Evolutionary conservation across 2,113 vertebrate genomes (phyloP).

Genomic region (Pyxicephalus adspersus): DNA sequence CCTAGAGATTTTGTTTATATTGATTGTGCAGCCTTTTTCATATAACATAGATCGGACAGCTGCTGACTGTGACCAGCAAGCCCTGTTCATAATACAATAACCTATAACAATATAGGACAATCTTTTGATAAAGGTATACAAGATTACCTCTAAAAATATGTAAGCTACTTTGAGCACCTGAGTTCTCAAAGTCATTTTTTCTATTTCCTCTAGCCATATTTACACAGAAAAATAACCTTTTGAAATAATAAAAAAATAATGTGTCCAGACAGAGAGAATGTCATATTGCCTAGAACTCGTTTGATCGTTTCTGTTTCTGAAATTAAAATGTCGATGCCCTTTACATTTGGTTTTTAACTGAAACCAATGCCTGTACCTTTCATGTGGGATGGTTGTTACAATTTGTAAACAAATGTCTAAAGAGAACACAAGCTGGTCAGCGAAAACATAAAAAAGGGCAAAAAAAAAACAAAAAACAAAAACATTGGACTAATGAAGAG

Average conservation of each 20-base stretch:
- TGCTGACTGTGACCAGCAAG: not conserved
- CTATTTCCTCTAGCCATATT: not conserved
- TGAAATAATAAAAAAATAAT: constrained; percentile 8
- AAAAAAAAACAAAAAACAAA: not conserved
- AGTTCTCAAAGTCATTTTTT: not conserved
- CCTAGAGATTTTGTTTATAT: not conserved
- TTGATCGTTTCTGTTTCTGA: not conserved
- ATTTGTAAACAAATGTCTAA: constrained; percentile 48
- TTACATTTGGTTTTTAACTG: not conserved
- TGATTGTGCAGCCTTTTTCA: not conserved
- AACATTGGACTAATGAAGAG: constrained; percentile 49
- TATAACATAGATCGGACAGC: not conserved
- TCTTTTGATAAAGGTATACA: not conserved
- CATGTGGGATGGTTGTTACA: constrained; percentile 1
- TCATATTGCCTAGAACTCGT: not conserved
- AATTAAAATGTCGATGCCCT: constrained; percentile 23
- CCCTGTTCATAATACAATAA: not conserved
- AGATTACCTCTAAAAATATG: not conserved
- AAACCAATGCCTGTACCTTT: not conserved
- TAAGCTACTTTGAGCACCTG: not conserved
- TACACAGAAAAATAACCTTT: constrained; percentile 33
- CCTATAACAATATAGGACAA: not conserved
- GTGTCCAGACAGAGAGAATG: constrained; percentile 3
- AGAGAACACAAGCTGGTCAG: constrained; percentile 63
- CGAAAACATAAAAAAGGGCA: constrained; percentile 47